phyloP scores from a whole-genome alignment of 2,888 invertebrate species.

The Tachystola acroxantha region DNA sequence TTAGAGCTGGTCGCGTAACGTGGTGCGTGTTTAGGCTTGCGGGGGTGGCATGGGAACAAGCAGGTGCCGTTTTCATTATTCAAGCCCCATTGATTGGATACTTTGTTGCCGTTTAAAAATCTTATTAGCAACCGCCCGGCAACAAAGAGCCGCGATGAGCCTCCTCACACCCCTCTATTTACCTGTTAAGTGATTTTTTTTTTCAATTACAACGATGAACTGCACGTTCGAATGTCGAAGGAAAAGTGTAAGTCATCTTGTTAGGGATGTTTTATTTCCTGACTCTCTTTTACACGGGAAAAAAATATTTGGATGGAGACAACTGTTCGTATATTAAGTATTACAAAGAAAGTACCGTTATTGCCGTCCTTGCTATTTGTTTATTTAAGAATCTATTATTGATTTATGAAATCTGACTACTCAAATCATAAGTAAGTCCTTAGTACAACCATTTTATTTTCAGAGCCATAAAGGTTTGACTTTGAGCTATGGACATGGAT shows the following conservation, averaged over 20 bases:
- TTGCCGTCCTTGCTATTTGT: too few species aligned
- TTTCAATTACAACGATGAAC: slow-evolving; percentile 74
- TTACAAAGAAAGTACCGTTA: too few species aligned
- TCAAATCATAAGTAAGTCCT: too few species aligned
- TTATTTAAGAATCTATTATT: too few species aligned
- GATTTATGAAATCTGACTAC: too few species aligned
- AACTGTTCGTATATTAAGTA: too few species aligned
- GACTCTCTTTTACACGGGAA: slow-evolving; percentile 33
- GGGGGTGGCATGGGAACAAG: slow-evolving; percentile 65
- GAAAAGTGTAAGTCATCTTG: slow-evolving; percentile 73
- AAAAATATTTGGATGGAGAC: too few species aligned
- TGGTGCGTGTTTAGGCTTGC: slow-evolving; percentile 62
- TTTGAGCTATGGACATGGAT: too few species aligned
- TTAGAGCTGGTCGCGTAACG: slow-evolving; percentile 31
- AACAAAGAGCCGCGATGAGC: slow-evolving; percentile 56
- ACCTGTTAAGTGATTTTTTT: slow-evolving; percentile 74
- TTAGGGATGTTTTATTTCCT: slow-evolving; percentile 62
- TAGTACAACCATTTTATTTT: too few species aligned
- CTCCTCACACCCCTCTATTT: slow-evolving; percentile 55
- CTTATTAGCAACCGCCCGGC: slow-evolving; percentile 72
- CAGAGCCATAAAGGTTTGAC: too few species aligned
- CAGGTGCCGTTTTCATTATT: slow-evolving; percentile 77
- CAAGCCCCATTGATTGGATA: slow-evolving; percentile 77
- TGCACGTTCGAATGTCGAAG: slow-evolving; percentile 51
- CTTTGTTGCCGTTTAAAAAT: slow-evolving; percentile 78